phyloP scores from a whole-genome alignment of 2,113 vertebrate genomes.

The Clarias gariepinus region DNA sequence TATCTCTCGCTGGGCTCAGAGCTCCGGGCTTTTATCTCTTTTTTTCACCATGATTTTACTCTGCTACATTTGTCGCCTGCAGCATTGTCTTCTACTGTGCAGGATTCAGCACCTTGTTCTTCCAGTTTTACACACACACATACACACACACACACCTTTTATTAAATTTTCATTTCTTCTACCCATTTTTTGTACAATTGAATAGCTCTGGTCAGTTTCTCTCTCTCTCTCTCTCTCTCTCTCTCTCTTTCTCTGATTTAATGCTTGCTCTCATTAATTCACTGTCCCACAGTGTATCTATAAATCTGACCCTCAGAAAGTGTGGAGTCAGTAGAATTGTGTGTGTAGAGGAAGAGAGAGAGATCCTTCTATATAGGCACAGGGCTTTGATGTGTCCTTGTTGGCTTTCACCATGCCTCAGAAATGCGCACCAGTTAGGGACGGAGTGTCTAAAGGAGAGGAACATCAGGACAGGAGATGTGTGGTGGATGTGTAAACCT shows the following conservation, averaged over 20 bases:
- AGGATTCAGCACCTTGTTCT: constrained; percentile 41
- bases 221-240: constrained; percentile 39
- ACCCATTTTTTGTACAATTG: constrained; percentile 45
- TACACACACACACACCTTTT: constrained; percentile 51
- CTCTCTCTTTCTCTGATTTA: constrained; percentile 39
- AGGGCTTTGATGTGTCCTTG: not conserved
- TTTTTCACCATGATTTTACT: not conserved
- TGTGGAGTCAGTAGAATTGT: constrained; percentile 14
- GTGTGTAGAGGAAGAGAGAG: not conserved
- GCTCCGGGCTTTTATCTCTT: not conserved
- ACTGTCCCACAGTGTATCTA: constrained; percentile 26
- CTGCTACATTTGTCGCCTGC: not conserved
- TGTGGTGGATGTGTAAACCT: not conserved
- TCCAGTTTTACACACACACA: constrained; percentile 36
- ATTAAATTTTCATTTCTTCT: constrained; percentile 19
- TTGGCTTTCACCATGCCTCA: not conserved
- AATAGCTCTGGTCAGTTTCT: constrained; percentile 38
- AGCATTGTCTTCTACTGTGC: not conserved
- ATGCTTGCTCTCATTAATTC: constrained; percentile 24
- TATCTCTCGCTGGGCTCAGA: not conserved
- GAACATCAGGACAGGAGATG: not conserved
- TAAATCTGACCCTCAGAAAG: constrained; percentile 37
- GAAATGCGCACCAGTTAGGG: not conserved
- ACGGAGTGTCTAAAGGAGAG: not conserved
- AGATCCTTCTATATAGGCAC: not conserved